phyloP scores from a whole-genome alignment of 1,140 invertebrate genomes.

The Polypedilum pembai region DNA sequence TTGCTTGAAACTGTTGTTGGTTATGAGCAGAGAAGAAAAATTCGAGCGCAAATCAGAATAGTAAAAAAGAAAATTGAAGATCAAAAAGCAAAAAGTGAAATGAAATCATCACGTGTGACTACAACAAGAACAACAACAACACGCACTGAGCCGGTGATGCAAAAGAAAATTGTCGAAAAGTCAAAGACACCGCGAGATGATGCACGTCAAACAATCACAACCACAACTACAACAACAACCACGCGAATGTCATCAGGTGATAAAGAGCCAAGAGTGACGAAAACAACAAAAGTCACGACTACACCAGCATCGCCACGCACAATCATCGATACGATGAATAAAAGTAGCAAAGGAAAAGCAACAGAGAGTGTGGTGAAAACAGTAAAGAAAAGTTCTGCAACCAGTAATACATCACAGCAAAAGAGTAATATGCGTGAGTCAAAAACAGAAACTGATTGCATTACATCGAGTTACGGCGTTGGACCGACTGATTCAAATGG shows the following conservation, averaged over 20 bases:
- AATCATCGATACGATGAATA: background rate
- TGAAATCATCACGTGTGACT: background rate
- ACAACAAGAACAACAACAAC: background rate
- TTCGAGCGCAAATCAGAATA: constrained; percentile 63
- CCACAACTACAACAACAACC: constrained; percentile 43
- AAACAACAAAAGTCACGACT: constrained; percentile 43
- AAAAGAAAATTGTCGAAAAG: constrained; percentile 37
- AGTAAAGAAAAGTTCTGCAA: constrained; percentile 30
- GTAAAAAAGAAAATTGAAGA: constrained; percentile 52
- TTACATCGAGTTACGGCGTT: constrained; percentile 72
- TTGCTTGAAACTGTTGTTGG: constrained; percentile 63
- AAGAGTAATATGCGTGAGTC: constrained; percentile 35
- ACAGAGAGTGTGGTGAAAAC: background rate
- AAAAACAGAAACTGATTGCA: constrained; percentile 46
- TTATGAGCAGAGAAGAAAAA: constrained; percentile 64
- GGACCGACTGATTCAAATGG: constrained; percentile 71
- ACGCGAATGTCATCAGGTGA: constrained; percentile 31
- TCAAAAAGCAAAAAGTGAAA: background rate
- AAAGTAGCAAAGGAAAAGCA: background rate
- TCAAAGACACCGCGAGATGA: background rate
- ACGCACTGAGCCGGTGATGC: constrained; percentile 29
- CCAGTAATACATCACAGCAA: constrained; percentile 31
- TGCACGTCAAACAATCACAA: constrained; percentile 40
- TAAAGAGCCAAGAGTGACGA: constrained; percentile 37
- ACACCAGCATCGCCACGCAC: constrained; percentile 39